A percentile compares a stretch with the other conserved stretches of the same genome.
phyloP scores from a whole-genome alignment of 2,888 invertebrate species.

The Erebia ligea region DNA sequence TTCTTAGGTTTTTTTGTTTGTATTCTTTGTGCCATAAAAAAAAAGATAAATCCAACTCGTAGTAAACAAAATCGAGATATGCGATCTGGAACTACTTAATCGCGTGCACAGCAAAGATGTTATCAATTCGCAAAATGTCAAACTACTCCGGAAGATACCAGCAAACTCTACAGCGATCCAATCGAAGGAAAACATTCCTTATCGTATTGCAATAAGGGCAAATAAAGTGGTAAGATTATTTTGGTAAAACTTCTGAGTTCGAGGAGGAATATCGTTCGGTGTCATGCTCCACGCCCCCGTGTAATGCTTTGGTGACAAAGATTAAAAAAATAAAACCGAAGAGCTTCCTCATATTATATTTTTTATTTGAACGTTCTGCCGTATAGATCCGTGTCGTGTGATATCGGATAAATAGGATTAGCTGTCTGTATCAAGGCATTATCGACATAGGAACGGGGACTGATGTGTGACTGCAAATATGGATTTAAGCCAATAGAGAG shows the following conservation, averaged over 20 bases:
- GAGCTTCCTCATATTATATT: not conserved
- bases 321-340: constrained; percentile 27
- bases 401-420: no score
- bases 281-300: constrained; percentile 42
- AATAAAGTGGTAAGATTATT: constrained; percentile 7
- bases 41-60: not conserved
- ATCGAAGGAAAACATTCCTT: constrained; percentile 26
- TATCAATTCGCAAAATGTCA: constrained; percentile 46
- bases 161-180: constrained; percentile 16
- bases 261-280: constrained; percentile 43
- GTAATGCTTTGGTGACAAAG: constrained; percentile 41
- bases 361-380: constrained; percentile 2
- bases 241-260: constrained; percentile 38
- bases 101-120: constrained; percentile 43
- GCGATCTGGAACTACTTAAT: constrained; percentile 38
- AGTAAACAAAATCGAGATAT: constrained; percentile 32
- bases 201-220: constrained; percentile 19
- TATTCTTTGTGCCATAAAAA: not conserved
- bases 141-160: constrained; percentile 38
- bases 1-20: no score
- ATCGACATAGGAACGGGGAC: no score
- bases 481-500: no score
- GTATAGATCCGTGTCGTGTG: no score
- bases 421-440: no score
- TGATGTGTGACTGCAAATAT: no score